Percentiles rank a stretch among this genome's conserved stretches.
phyloP scores from a whole-genome alignment of 2,888 invertebrate genomes.

The Leptogaster cylindrica region DNA sequence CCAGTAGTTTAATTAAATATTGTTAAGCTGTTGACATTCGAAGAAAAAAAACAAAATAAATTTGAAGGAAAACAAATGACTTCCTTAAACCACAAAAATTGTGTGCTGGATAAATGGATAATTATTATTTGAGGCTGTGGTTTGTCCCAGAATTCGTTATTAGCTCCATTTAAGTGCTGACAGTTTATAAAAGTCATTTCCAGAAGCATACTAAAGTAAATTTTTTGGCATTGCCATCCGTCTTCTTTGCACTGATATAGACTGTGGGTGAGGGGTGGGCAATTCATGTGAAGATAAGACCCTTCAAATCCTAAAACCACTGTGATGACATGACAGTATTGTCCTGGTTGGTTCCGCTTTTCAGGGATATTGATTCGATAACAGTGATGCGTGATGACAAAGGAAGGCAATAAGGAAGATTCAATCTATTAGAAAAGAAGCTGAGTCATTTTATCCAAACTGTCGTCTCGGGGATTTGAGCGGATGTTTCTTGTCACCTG shows the following conservation, averaged over 20 bases:
- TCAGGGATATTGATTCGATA: slow-evolving; percentile 30
- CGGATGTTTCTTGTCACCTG: slow-evolving; percentile 12
- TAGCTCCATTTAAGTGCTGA: slow-evolving; percentile 8
- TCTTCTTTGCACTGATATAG: neutral
- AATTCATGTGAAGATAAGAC: slow-evolving; percentile 33
- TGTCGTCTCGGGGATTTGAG: slow-evolving; percentile 10
- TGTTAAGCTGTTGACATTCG: too few relatives aligned
- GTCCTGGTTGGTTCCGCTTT: slow-evolving; percentile 17
- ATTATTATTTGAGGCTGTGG: too few relatives aligned
- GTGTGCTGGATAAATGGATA: too few relatives aligned
- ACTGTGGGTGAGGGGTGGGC: neutral
- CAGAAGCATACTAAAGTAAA: neutral
- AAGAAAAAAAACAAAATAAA: too few relatives aligned
- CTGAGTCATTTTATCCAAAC: slow-evolving; percentile 36
- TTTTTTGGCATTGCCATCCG: slow-evolving; percentile 12
- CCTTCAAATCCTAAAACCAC: slow-evolving; percentile 34
- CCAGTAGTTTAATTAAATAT: too few relatives aligned
- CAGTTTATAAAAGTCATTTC: slow-evolving; percentile 7
- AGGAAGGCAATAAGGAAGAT: slow-evolving; percentile 34
- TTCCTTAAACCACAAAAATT: too few relatives aligned
- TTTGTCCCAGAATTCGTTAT: too few relatives aligned
- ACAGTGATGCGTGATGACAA: slow-evolving; percentile 34
- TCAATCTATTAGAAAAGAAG: slow-evolving; percentile 35
- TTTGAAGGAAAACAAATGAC: too few relatives aligned
- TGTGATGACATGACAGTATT: slow-evolving; percentile 34